These are phyloP conservation scores for Cacatua alba DNA, from an alignment of 2,113 vertebrate genomes.

Conservation along the genomic window DNA sequence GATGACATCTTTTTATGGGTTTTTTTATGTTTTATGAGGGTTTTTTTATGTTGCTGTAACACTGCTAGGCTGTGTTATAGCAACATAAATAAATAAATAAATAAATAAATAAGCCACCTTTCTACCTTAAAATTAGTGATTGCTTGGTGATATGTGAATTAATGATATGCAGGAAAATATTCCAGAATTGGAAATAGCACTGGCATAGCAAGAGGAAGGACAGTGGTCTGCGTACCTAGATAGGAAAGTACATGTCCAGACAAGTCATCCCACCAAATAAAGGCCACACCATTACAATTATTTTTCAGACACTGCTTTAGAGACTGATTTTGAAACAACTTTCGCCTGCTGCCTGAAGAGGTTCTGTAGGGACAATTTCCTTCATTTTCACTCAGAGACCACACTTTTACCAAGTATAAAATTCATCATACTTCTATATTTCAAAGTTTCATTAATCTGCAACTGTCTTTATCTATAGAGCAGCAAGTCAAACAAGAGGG, in stretches of 20 bases:
- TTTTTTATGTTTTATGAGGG: background rate
- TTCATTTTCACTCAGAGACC: background rate
- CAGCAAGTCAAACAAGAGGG: background rate
- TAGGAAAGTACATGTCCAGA: background rate
- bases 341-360: background rate
- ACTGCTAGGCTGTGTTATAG: background rate
- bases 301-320: background rate
- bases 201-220: background rate
- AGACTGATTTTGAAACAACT: constrained; percentile 23
- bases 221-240: background rate
- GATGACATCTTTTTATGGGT: background rate
- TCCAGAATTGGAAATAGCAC: background rate
- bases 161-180: background rate
- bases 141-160: background rate
- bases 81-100: background rate
- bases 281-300: background rate
- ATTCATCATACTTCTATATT: background rate
- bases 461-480: background rate
- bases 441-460: background rate
- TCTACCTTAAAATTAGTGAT: background rate
- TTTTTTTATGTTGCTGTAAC: background rate
- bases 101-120: background rate
- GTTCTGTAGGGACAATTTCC: background rate
- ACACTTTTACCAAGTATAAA: background rate
- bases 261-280: background rate